phyloP scores from a whole-genome alignment of 2,888 invertebrate species.

The Stenoptilia bipunctidactyla region DNA sequence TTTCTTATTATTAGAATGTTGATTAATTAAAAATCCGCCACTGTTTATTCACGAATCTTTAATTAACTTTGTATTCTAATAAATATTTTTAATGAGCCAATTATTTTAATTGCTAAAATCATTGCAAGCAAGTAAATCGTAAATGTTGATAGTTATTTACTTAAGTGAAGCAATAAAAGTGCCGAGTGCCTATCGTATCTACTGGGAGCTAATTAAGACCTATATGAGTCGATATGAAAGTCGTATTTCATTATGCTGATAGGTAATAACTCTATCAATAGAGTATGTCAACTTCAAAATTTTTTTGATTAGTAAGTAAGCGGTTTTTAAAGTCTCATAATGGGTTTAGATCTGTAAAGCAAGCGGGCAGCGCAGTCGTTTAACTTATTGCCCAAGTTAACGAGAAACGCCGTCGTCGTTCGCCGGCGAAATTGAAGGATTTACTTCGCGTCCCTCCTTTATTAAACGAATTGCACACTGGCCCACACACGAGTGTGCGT shows the following conservation, averaged over 20 bases:
- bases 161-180: background rate
- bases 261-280: too few species aligned
- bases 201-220: background rate
- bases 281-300: too few species aligned
- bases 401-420: conserved; percentile 70
- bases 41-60: background rate
- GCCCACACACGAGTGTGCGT: conserved; percentile 38
- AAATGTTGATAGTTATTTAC: conserved; percentile 1
- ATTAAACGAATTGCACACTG: conserved; percentile 69
- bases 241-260: too few species aligned
- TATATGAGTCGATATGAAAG: too few species aligned
- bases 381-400: conserved; percentile 71
- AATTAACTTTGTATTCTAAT: background rate
- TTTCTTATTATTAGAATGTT: background rate
- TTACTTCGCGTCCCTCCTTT: conserved; percentile 71
- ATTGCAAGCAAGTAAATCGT: background rate
- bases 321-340: too few species aligned
- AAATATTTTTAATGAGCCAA: background rate
- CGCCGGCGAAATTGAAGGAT: conserved; percentile 71
- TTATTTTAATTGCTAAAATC: conserved; percentile 1
- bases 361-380: conserved; percentile 40
- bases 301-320: too few species aligned
- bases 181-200: background rate
- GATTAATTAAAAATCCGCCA: background rate
- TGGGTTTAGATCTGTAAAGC: conserved; percentile 9